Conservation (phyloP, 2,797 vertebrate genomes). For the Pteropus rufus region DNA sequence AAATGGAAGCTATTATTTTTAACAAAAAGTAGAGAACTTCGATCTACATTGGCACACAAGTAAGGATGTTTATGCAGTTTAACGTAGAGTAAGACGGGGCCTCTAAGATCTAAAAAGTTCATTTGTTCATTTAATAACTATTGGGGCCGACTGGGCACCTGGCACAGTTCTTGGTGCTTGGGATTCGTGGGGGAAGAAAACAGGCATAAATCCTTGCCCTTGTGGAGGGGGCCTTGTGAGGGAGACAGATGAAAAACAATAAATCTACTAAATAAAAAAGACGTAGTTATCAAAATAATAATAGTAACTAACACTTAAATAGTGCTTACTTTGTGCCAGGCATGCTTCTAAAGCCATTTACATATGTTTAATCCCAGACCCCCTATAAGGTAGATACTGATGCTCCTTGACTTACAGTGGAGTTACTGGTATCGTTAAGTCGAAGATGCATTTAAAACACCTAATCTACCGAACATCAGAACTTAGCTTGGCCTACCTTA, state of each 20-base stretch:
- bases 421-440: not conserved
- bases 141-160: not conserved
- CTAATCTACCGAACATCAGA: not conserved
- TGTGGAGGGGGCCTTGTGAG: not conserved
- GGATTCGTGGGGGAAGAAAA: not conserved
- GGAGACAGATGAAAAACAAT: not conserved
- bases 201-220: not conserved
- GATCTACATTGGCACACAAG: not conserved
- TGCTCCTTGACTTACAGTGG: not conserved
- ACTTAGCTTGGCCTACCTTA: not conserved
- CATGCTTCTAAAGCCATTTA: not conserved
- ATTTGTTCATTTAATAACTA: not conserved
- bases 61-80: not conserved
- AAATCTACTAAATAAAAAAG: not conserved
- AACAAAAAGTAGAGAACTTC: not conserved
- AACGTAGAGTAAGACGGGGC: not conserved
- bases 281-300: not conserved
- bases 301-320: not conserved
- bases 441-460: not conserved
- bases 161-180: not conserved
- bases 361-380: not conserved
- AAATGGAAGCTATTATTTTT: slow-evolving; percentile 25
- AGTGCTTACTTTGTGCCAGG: not conserved
- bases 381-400: not conserved
- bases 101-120: not conserved